Percentiles rank a stretch among this genome's conserved stretches.
These are phyloP conservation scores for Micropoecilia bifurca DNA, from an alignment of 2,797 vertebrate species.

Conservation along the genomic window DNA sequence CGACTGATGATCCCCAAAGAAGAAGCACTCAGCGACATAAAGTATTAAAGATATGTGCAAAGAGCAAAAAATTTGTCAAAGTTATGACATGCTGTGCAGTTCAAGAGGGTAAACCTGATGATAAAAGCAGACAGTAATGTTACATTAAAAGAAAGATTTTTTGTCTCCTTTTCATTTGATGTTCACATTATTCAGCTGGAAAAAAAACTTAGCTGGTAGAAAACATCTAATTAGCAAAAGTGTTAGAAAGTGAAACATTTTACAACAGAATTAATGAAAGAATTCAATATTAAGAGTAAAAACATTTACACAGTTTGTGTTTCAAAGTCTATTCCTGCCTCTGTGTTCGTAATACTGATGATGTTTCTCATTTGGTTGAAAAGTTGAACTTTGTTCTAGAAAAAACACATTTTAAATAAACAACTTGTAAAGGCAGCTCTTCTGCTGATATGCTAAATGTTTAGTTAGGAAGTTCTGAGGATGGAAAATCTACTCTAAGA, in stretches of 20 bases:
- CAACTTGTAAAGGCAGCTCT: not conserved
- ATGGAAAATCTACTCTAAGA: not conserved
- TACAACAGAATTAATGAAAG: not conserved
- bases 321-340: not conserved
- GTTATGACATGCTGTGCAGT: not conserved
- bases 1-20: not conserved
- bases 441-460: not conserved
- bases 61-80: not conserved
- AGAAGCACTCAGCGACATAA: not conserved
- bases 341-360: not conserved
- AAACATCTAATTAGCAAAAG: not conserved
- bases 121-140: not conserved
- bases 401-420: not conserved
- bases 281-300: not conserved
- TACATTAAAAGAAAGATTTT: not conserved
- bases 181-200: not conserved
- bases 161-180: not conserved
- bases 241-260: not conserved
- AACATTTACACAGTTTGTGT: not conserved
- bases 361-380: not conserved
- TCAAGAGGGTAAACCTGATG: not conserved
- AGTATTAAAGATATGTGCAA: conserved; percentile 4
- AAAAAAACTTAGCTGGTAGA: not conserved
- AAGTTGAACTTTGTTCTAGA: not conserved
- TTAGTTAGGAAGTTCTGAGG: not conserved